Evolutionary conservation across 2,888 invertebrate species (phyloP), one percentile per base, ranked within the genome.

Genomic region (Electrophaes corylata): DNA sequence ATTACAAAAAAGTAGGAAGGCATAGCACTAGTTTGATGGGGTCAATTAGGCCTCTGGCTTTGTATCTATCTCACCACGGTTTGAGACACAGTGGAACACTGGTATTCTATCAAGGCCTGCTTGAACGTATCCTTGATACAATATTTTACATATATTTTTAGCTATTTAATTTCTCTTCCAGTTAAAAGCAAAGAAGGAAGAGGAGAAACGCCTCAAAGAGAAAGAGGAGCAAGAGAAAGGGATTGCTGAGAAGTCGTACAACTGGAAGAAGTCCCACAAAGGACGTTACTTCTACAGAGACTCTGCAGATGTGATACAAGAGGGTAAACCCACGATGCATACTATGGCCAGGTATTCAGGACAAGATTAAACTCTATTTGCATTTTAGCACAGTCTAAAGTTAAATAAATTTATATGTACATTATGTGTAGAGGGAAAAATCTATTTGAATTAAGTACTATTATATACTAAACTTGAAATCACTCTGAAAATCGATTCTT

Each of bases 261-360:
- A 96, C 75, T 97, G 97, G 96, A 94, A 94, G 65, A 94, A 94
- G 61, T 93, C 92, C 0, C 94, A 94, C 72, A 95, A 94, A 74
- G 94, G 95, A 0, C 94, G 96, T 18, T 97, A 97, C 84, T 94
- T 95, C 79, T 98, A 97, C 83, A 93, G 95, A 67, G 96, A 96
- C 64, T 95, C 97, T 0, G 97, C 97, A 66, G 97, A 98, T 80
- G 96, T 98, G 52, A 94, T 98, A 72, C 97, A 97, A 88, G 96
- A 97, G 93, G 96, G 96, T 62, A 95, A 96, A 88, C 94, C 94
- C 23, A 81, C 88, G 53, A 69, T 88, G 81, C 89, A 92, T 77
- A 86, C 90, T 73, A 81, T 88, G 59, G 74, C 84, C 72, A 91
- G 87, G 90, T 91, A 86, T 59, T 55, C 31, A 45, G 57, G 57